Conservation (phyloP, 2,888 invertebrate genomes). For the Exephanes ischioxanthus region DNA sequence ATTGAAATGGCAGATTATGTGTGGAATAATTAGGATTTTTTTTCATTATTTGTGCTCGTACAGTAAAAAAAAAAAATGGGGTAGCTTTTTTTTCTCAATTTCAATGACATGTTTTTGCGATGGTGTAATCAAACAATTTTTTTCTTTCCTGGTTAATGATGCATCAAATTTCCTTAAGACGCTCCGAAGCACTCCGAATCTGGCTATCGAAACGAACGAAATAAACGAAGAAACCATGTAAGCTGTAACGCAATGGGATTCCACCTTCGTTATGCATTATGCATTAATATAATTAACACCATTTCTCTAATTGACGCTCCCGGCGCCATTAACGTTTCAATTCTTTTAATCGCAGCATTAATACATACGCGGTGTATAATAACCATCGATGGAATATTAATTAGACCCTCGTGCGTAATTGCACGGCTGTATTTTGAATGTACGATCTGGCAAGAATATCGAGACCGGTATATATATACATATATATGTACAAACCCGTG, state of each 20-base stretch:
- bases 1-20: conserved; percentile 6
- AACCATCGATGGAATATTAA: conserved; percentile 60
- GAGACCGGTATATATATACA: conserved; percentile 7
- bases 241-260: background rate
- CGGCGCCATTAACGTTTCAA: conserved; percentile 71
- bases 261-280: conserved; percentile 13
- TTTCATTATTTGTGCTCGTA: background rate
- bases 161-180: too few species aligned
- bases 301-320: conserved; percentile 71
- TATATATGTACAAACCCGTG: conserved; percentile 10
- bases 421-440: conserved; percentile 37
- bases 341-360: conserved; percentile 34
- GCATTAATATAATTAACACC: conserved; percentile 75
- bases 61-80: too few species aligned
- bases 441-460: conserved; percentile 25
- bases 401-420: conserved; percentile 49
- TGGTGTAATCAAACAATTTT: background rate
- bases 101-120: too few species aligned
- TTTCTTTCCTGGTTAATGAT: background rate
- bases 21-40: conserved; percentile 14
- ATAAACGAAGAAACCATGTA: background rate
- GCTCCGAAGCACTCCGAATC: background rate
- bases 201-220: background rate
- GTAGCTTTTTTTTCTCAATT: too few species aligned
- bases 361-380: conserved; percentile 40